Evolutionary conservation across 2,888 invertebrate genomes (phyloP), one percentile per base, ranked within the genome.

Genomic region (Hydraecia micacea): DNA sequence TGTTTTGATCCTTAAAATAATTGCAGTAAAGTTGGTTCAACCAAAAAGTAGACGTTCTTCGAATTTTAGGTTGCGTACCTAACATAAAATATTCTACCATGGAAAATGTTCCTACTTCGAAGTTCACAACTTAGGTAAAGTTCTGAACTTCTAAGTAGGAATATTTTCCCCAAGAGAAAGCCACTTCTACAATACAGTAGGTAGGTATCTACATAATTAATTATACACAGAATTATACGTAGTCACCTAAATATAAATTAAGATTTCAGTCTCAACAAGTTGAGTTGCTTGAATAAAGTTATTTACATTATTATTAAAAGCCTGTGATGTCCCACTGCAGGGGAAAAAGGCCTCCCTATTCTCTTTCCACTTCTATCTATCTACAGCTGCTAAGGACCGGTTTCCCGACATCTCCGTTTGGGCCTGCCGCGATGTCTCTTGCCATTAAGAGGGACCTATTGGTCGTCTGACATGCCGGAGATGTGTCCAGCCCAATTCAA

Each of bases 261-360:
- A n/a, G 32, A 75, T 49, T 62, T 8, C 18, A 32, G 39, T 39
- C 28, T 32, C 6, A 62, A 63, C 36, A 25, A 36, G 32, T 32
- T 32, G 28, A 76, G 25, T 8, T 76, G 2, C 13, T 7, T 74
- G 42, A 65, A 77, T 55, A 52, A 55, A 52, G 63, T 63, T 63
- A 18, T n/a, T 28, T 18, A 75, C 49, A 67, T 52, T 49, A 21
- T 49, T 49, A 21, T 49, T 49, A 52, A 52, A 52, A 46, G 46
- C 46, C 5, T 6, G 1, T 46, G 15, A 46, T 46, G 15, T 46
- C 15, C 15, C 15, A 46, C 46, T 46, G 15, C 5, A 46, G 5
- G 15, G 46, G 4, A 32, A 32, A 15, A 5, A 15, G 13, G 46
- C 9, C 5, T 15, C 15, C 42, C 0, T 46, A 15, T 5, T 46